Conservation (phyloP, 2,113 vertebrate species). For the Megaceryle maxima region DNA sequence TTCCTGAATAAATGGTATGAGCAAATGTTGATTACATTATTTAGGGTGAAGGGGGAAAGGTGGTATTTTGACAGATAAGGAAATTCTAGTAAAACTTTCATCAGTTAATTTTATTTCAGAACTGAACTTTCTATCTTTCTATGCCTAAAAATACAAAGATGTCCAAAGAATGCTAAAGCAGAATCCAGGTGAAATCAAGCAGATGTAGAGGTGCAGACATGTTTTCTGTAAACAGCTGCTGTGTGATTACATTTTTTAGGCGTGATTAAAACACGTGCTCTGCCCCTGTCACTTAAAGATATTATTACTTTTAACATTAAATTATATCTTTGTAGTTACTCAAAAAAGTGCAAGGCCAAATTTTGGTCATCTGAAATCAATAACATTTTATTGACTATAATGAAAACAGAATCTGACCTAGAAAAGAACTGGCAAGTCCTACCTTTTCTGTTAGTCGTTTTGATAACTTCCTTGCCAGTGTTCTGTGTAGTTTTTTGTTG, state of each 20-base stretch:
- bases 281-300: not conserved
- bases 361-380: not conserved
- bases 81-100: not conserved
- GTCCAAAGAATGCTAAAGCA: not conserved
- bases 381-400: not conserved
- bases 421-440: not conserved
- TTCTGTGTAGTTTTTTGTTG: not conserved
- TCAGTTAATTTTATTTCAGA: not conserved
- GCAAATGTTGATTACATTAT: not conserved
- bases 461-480: not conserved
- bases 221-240: not conserved
- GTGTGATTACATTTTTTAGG: not conserved
- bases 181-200: not conserved
- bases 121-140: not conserved
- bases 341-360: not conserved
- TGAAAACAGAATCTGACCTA: not conserved
- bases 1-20: not conserved
- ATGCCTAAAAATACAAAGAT: not conserved
- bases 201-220: not conserved
- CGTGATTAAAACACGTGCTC: not conserved
- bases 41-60: not conserved
- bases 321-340: not conserved
- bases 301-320: not conserved
- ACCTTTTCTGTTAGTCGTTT: not conserved
- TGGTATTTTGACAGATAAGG: not conserved